Conservation (phyloP, 2,797 vertebrate species). For the Cynodonichthys magdalenae region DNA sequence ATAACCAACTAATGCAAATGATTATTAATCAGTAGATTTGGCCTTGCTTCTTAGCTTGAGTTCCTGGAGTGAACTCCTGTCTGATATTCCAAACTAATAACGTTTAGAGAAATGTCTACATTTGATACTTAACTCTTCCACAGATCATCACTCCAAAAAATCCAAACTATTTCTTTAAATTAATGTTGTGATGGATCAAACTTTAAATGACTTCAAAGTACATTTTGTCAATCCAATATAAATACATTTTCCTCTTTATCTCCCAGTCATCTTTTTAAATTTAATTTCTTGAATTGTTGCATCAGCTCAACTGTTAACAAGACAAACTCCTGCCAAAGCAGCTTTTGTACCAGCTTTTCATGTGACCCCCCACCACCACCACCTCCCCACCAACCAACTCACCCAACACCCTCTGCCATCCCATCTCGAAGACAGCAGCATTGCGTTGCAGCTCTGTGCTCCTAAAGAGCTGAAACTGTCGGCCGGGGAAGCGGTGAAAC, state of each 20-base stretch:
- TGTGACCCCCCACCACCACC: not conserved
- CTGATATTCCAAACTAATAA: too few species aligned
- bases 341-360: constrained; percentile 52
- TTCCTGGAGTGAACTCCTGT: too few species aligned
- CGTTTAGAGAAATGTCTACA: too few species aligned
- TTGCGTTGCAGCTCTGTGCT: constrained; percentile 67
- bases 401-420: constrained; percentile 31
- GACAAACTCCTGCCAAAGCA: constrained; percentile 50
- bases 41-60: too few species aligned
- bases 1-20: too few species aligned
- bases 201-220: not conserved
- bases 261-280: constrained; percentile 54
- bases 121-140: too few species aligned
- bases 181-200: constrained; percentile 25
- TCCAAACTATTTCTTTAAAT: constrained; percentile 3
- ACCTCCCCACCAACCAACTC: not conserved
- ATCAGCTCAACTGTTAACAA: constrained; percentile 48
- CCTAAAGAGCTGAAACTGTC: constrained; percentile 78
- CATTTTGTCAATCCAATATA: constrained; percentile 8
- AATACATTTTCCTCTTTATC: constrained; percentile 41
- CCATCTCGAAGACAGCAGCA: constrained; percentile 65
- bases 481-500: constrained; percentile 81
- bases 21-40: too few species aligned
- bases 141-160: too few species aligned
- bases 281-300: constrained; percentile 59